Percentiles rank a stretch among this genome's conserved stretches.
Conservation (phyloP, 2,888 invertebrate genomes). For the Stenurella melanura region DNA sequence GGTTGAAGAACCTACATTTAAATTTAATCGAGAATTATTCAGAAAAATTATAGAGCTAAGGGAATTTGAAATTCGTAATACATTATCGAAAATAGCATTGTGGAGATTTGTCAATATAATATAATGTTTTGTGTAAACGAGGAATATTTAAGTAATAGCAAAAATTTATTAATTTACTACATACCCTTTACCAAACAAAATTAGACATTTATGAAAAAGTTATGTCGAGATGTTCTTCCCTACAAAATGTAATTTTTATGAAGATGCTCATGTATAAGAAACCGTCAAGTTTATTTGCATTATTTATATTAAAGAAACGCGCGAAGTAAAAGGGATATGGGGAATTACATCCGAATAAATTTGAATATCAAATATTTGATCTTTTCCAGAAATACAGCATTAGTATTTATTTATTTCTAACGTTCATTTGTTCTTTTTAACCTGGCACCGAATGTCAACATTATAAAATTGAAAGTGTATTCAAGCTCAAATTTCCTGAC, state of each 20-base stretch:
- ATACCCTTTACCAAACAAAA: neutral
- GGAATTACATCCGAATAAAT: slow-evolving; percentile 4
- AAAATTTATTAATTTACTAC: too few species aligned
- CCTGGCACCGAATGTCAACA: neutral
- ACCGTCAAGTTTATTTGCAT: neutral
- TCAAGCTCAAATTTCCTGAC: too few species aligned
- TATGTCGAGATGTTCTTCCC: neutral
- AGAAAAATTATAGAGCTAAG: too few species aligned
- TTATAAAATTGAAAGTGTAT: neutral
- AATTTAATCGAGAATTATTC: too few species aligned
- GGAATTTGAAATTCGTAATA: too few species aligned
- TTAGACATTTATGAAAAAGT: neutral
- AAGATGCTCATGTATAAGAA: neutral
- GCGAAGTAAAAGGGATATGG: slow-evolving; percentile 12
- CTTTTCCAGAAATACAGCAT: neutral
- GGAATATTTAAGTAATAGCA: neutral
- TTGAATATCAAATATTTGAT: slow-evolving; percentile 8
- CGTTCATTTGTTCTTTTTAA: neutral
- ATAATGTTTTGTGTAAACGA: too few species aligned
- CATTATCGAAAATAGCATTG: too few species aligned
- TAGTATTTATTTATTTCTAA: neutral
- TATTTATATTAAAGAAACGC: slow-evolving; percentile 4
- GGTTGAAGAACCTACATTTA: too few species aligned
- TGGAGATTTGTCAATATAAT: too few species aligned
- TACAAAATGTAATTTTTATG: neutral